Evolutionary conservation across 2,797 vertebrate genomes (phyloP), one percentile per base, ranked within the genome.

Genomic region (Ficedula albicollis): DNA sequence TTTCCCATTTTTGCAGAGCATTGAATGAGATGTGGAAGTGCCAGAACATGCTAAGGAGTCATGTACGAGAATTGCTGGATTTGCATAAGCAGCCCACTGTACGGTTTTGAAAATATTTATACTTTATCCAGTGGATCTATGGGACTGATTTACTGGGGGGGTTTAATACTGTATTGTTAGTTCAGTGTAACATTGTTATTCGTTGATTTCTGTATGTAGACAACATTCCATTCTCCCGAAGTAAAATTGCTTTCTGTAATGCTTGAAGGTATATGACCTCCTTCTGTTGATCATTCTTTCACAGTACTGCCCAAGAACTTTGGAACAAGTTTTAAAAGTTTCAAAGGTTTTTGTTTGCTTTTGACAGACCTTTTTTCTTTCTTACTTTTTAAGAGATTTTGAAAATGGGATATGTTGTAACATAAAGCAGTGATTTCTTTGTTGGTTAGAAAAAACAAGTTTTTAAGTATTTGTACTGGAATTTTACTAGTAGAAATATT

Each of bases 21-120:
- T 97, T 99, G 93, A 99, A 99, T 97, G 99, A 99, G 97, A 99
- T 99, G 99, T 99, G 99, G 99, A 99, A 99, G 97, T 99, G 99
- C 98, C 99, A 99, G 98, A 99, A 99, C 97, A 99, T 99, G 99
- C 98, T 99, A 70, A 98, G 99, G 97, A 98, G 99, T 92, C 99
- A 99, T 2, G 99, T 99, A 74, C 98, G 99, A 89, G 99, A 99
- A 96, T 98, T 99, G 32, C 96, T 99, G 94, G 99, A 99, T 96
- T 98, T 99, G 73, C 99, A 99, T 97, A 99, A 99, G 96, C 98
- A 99, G 92, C 99, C 99, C 90, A 97, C 98, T 97, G 99, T 99
- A 98, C 82, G 98, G 77, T 96, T 96, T 94, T 75, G 43, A 66
- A 95, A 89, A 92, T 75, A 48, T 15, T 68, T 72, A 38, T 62